Percentiles rank a stretch among this genome's conserved stretches.
These are phyloP conservation scores for Barypeithes pellucidus DNA, from an alignment of 2,888 invertebrate genomes.

Conservation along the genomic window DNA sequence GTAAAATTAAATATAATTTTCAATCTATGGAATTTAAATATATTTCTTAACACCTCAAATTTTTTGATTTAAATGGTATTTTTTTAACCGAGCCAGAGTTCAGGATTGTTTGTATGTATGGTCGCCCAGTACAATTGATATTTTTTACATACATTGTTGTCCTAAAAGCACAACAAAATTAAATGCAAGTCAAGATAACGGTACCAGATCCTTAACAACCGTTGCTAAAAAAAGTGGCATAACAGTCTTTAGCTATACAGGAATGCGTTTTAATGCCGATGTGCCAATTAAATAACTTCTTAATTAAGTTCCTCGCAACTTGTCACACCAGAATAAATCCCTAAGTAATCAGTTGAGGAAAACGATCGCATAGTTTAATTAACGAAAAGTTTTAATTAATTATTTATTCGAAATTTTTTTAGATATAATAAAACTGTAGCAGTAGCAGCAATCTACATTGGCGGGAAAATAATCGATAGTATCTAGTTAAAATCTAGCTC, in stretches of 20 bases:
- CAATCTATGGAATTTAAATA: no score
- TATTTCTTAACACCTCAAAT: no score
- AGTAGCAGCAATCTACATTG: no score
- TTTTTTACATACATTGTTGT: neutral
- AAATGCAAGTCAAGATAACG: slow-evolving; percentile 23
- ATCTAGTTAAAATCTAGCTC: no score
- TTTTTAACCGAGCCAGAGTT: no score
- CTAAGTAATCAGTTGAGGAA: slow-evolving; percentile 15
- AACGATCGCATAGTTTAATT: slow-evolving; percentile 15
- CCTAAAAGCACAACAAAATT: slow-evolving; percentile 14
- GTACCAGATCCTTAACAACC: slow-evolving; percentile 19
- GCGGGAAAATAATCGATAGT: no score
- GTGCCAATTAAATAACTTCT: slow-evolving; percentile 75
- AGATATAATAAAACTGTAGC: no score
- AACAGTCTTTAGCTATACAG: slow-evolving; percentile 42
- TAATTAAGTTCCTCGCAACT: slow-evolving; percentile 75
- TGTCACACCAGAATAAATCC: slow-evolving; percentile 71
- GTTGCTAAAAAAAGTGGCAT: slow-evolving; percentile 24
- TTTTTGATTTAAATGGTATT: no score
- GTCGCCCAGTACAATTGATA: neutral
- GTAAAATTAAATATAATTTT: no score
- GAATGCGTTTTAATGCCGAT: slow-evolving; percentile 65
- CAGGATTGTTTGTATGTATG: no score
- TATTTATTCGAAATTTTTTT: no score
- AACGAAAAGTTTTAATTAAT: neutral